Evolutionary conservation across 2,113 vertebrate species (phyloP).

Genomic region (Dromiciops gliroides): DNA sequence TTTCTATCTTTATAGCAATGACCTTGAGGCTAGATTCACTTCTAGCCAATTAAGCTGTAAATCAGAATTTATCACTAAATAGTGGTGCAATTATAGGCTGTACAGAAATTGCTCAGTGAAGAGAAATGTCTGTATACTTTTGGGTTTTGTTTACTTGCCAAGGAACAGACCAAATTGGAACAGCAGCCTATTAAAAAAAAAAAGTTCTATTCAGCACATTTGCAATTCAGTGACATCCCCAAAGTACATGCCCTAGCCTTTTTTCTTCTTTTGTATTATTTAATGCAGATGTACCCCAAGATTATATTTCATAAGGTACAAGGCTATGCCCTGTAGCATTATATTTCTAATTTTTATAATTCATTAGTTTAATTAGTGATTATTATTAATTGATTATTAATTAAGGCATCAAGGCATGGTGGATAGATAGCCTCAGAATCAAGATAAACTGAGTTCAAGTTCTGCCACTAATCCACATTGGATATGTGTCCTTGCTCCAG

Average conservation of each 20-base stretch:
- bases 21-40: conserved; percentile 77
- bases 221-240: conserved; percentile 22
- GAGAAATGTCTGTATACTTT: conserved; percentile 72
- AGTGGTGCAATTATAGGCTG: conserved; percentile 69
- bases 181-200: conserved; percentile 24
- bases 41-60: conserved; percentile 79
- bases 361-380: conserved; percentile 14
- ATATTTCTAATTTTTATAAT: conserved; percentile 41
- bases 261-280: neutral
- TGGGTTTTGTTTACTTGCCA: conserved; percentile 72
- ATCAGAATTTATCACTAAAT: conserved; percentile 80
- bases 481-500: neutral
- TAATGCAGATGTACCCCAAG: conserved; percentile 23
- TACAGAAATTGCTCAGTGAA: conserved; percentile 72
- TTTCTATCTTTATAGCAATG: conserved; percentile 72
- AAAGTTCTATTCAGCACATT: conserved; percentile 15
- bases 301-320: conserved; percentile 42
- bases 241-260: conserved; percentile 13
- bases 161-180: conserved; percentile 67
- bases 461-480: neutral
- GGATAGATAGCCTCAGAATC: neutral
- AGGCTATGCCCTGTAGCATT: conserved; percentile 25
- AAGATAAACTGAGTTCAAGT: neutral
- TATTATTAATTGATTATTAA: neutral
- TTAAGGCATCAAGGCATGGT: neutral